These are phyloP conservation scores for Endotricha flammealis DNA, from an alignment of 2,888 invertebrate species.

Conservation along the genomic window DNA sequence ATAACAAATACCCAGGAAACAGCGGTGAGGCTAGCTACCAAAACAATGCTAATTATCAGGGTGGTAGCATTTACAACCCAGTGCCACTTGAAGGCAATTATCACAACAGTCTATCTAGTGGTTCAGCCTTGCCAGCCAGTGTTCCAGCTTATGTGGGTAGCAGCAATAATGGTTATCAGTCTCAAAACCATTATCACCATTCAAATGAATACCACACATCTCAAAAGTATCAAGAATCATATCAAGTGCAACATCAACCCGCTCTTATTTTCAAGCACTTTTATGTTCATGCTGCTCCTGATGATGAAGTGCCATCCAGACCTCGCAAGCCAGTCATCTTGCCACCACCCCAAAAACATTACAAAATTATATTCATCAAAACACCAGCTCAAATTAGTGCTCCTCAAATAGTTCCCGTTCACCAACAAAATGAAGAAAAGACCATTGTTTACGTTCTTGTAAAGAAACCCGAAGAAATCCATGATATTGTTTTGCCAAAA, in stretches of 20 bases:
- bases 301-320: constrained; percentile 72
- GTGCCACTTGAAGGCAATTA: background rate
- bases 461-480: constrained; percentile 85
- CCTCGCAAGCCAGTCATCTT: constrained; percentile 77
- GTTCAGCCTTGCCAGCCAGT: background rate
- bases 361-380: constrained; percentile 90
- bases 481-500: constrained; percentile 81
- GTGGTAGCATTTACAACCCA: constrained; percentile 3
- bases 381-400: constrained; percentile 82
- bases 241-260: constrained; percentile 85
- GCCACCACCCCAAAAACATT: constrained; percentile 84
- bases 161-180: background rate
- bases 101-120: background rate
- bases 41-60: constrained; percentile 22
- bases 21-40: background rate
- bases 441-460: constrained; percentile 87
- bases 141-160: background rate
- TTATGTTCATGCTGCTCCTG: constrained; percentile 69
- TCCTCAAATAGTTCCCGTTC: constrained; percentile 82
- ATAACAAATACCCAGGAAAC: constrained; percentile 1
- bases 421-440: constrained; percentile 84
- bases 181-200: constrained; percentile 26
- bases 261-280: constrained; percentile 81
- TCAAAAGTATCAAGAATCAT: constrained; percentile 71
- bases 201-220: constrained; percentile 31